These are phyloP conservation scores for Agapornis canus DNA, from an alignment of 2,797 vertebrate genomes.

Conservation along the genomic window DNA sequence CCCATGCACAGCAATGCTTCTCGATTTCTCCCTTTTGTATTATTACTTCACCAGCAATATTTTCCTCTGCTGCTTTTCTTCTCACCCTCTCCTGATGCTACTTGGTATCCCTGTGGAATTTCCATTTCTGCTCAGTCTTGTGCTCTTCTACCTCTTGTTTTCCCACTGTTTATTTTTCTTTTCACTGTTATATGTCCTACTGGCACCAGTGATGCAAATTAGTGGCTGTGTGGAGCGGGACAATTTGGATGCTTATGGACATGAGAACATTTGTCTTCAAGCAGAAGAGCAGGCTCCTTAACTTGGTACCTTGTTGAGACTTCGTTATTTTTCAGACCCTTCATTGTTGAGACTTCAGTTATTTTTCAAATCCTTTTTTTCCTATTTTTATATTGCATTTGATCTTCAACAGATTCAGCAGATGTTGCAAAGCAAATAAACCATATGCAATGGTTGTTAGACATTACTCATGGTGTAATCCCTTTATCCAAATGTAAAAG, in stretches of 20 bases:
- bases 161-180: background rate
- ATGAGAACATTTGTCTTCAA: constrained; percentile 17
- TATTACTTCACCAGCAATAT: constrained; percentile 35
- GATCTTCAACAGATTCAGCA: constrained; percentile 60
- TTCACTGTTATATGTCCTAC: constrained; percentile 4
- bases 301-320: background rate
- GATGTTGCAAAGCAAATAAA: constrained; percentile 72
- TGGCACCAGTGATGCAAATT: background rate
- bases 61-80: constrained; percentile 1
- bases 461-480: constrained; percentile 65
- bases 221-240: background rate
- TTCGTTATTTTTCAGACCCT: background rate
- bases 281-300: background rate
- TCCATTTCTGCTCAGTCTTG: background rate
- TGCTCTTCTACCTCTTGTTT: background rate
- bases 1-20: background rate
- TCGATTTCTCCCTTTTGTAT: constrained; percentile 6
- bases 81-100: background rate
- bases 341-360: background rate
- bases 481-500: constrained; percentile 63
- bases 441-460: constrained; percentile 10
- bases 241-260: background rate
- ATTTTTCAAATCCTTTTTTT: background rate
- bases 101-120: background rate
- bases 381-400: constrained; percentile 20